Evolutionary conservation across 2,113 vertebrate genomes (phyloP).

Genomic region (Ctenomys sociabilis): DNA sequence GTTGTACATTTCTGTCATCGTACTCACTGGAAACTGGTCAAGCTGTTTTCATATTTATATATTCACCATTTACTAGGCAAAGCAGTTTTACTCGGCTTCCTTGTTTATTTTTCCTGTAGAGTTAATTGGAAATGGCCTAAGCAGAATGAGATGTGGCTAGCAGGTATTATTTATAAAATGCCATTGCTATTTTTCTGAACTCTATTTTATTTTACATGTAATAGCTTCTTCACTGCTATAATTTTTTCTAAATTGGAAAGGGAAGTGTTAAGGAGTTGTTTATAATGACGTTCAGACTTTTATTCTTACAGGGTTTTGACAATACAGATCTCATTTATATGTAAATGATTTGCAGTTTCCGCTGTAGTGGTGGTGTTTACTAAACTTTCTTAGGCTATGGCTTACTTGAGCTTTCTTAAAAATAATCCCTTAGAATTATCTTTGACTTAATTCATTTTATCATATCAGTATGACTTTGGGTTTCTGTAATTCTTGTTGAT

Average conservation of each 20-base stretch:
- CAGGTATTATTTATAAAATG: constrained; percentile 42
- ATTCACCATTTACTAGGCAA: not conserved
- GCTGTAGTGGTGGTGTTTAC: constrained; percentile 24
- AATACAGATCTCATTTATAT: constrained; percentile 16
- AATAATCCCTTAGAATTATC: constrained; percentile 43
- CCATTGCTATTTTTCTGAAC: constrained; percentile 37
- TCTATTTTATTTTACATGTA: constrained; percentile 7
- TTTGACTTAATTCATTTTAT: constrained; percentile 62
- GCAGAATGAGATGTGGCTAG: not conserved
- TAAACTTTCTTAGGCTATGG: constrained; percentile 53
- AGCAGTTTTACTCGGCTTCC: not conserved
- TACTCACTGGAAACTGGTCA: not conserved
- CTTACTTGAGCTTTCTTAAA: constrained; percentile 60
- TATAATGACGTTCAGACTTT: constrained; percentile 28
- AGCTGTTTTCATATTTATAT: constrained; percentile 20
- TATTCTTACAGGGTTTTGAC: not conserved
- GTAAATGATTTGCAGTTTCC: constrained; percentile 35
- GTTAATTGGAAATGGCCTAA: constrained; percentile 53
- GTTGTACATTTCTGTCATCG: not conserved
- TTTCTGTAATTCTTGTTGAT: constrained; percentile 25
- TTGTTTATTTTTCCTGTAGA: not conserved
- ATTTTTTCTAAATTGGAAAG: constrained; percentile 40
- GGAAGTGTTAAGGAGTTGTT: constrained; percentile 7
- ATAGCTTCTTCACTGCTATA: constrained; percentile 57
- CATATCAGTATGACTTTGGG: not conserved